Conservation (phyloP, 2,113 vertebrate genomes). For the Stictonetta naevosa region DNA sequence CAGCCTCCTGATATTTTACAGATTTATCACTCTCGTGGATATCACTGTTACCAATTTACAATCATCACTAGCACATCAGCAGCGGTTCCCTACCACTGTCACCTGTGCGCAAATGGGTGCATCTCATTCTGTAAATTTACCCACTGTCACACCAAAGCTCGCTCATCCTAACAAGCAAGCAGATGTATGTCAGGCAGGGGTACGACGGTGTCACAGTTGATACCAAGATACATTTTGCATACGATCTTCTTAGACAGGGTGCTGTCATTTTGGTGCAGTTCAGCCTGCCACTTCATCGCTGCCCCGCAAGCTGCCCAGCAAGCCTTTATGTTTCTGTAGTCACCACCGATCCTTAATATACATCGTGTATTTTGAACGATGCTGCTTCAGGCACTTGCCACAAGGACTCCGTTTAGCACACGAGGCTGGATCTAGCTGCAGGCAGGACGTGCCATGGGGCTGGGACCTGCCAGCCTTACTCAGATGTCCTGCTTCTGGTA, state of each 20-base stretch:
- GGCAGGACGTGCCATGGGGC: background rate
- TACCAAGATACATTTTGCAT: background rate
- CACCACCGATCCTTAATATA: background rate
- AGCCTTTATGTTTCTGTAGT: background rate
- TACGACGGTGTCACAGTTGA: background rate
- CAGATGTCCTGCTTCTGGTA: background rate
- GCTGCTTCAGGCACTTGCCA: background rate
- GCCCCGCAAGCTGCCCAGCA: background rate
- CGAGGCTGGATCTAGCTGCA: fast-evolving
- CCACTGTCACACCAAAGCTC: background rate
- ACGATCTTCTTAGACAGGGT: background rate
- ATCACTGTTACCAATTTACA: background rate
- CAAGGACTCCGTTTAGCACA: background rate
- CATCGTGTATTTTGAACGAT: background rate
- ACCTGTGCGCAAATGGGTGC: background rate
- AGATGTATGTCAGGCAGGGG: background rate
- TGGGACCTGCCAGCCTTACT: background rate
- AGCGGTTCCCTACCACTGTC: background rate
- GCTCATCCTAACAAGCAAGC: background rate
- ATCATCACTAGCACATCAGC: background rate
- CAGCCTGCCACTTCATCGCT: background rate
- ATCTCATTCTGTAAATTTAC: background rate
- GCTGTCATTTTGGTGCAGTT: background rate
- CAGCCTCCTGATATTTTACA: background rate
- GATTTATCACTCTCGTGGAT: background rate